Evolutionary conservation across 1,140 invertebrate species (phyloP), one percentile per base, ranked within the genome.

Genomic region (Sycophaga agraensis): DNA sequence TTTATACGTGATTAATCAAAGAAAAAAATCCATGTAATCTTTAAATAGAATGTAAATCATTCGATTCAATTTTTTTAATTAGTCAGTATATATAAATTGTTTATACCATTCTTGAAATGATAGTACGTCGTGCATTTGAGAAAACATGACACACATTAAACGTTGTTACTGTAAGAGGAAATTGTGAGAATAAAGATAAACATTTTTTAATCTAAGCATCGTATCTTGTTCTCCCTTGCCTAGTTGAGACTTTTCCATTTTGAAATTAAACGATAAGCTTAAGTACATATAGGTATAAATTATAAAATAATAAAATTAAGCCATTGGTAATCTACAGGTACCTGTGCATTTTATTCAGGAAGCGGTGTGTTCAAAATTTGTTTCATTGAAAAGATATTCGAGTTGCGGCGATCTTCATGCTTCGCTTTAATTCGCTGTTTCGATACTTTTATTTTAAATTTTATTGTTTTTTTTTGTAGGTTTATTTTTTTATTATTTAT

Each of bases 31-130:
- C n/a, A n/a, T n/a, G n/a, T n/a, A n/a, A n/a, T n/a, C n/a, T n/a
- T n/a, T n/a, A n/a, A n/a, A n/a, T n/a, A n/a, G n/a, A n/a, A n/a
- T n/a, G n/a, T n/a, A n/a, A n/a, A n/a, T n/a, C n/a, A n/a, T n/a
- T n/a, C n/a, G n/a, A n/a, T n/a, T n/a, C n/a, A n/a, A n/a, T n/a
- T n/a, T n/a, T n/a, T n/a, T n/a, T n/a, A n/a, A n/a, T n/a, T n/a
- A n/a, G n/a, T n/a, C n/a, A n/a, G n/a, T n/a, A n/a, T n/a, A n/a
- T n/a, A n/a, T n/a, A n/a, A n/a, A n/a, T n/a, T n/a, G n/a, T n/a
- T n/a, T n/a, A n/a, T n/a, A n/a, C n/a, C n/a, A 57, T 48, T 26
- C 48, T 57, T 57, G 19, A 57, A 57, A 48, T 26, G 5, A 57
- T 26, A 48, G 48, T 37, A 26, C 17, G 34, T 22, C 24, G 1